A percentile compares a stretch with the other conserved stretches of the same genome.
These are phyloP conservation scores for Sebastes itinus DNA, from an alignment of 2,797 vertebrate genomes.

Conservation along the genomic window DNA sequence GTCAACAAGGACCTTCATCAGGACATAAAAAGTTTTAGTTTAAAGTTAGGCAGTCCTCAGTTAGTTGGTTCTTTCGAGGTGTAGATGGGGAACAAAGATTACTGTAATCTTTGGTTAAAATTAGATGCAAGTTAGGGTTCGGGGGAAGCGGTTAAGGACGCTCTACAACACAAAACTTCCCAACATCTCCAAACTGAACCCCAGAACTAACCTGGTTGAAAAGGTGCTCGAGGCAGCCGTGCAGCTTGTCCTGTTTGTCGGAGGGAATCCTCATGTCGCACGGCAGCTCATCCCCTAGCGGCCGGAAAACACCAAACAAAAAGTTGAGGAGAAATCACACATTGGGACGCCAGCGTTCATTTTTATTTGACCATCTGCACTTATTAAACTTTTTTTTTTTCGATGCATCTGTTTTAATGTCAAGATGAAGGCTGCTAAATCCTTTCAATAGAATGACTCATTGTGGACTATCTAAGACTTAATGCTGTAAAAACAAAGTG, in stretches of 20 bases:
- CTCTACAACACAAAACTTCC: background rate
- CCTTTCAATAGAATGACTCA: background rate
- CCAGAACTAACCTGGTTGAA: conserved; percentile 91
- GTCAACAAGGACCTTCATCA: too few species aligned
- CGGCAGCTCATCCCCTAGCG: conserved; percentile 94
- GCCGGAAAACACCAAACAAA: background rate
- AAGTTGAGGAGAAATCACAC: background rate
- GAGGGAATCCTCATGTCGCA: conserved; percentile 97
- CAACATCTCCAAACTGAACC: background rate
- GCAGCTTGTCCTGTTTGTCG: conserved; percentile 98
- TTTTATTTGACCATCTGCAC: background rate
- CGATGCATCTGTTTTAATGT: conserved; percentile 8
- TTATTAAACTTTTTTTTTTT: conserved; percentile 1
- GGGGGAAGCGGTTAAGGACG: background rate
- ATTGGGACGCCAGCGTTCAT: background rate
- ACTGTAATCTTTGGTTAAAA: background rate
- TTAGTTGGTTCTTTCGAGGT: background rate
- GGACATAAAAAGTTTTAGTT: too few species aligned
- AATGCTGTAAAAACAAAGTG: conserved; percentile 16
- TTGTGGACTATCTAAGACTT: background rate
- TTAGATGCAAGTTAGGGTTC: background rate
- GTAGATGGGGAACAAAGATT: background rate
- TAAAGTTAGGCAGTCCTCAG: background rate
- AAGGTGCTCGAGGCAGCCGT: conserved; percentile 97
- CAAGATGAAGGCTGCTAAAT: background rate